phyloP scores from a whole-genome alignment of 2,113 vertebrate genomes.

The Prochilodus magdalenae region DNA sequence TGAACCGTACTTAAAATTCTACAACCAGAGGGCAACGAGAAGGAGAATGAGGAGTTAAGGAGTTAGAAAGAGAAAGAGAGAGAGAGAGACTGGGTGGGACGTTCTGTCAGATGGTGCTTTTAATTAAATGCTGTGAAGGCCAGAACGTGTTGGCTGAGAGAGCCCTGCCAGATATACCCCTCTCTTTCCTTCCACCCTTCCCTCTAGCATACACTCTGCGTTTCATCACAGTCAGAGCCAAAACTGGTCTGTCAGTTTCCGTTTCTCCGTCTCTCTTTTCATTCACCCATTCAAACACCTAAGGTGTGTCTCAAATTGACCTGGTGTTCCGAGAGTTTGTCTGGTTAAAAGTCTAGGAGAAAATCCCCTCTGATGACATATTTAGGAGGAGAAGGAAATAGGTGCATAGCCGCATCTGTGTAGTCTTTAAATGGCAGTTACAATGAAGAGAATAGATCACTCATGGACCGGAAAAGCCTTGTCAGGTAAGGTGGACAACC shows the following conservation, averaged over 20 bases:
- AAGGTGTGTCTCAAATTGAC: too few species aligned
- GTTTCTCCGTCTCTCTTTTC: background rate
- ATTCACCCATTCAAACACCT: background rate
- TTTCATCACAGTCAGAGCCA: slow-evolving; percentile 1
- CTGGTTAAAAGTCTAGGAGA: too few species aligned
- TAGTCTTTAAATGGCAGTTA: too few species aligned
- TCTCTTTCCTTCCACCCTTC: background rate
- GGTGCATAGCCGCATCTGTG: too few species aligned
- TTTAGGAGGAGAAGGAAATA: too few species aligned
- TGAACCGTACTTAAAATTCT: background rate
- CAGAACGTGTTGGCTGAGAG: background rate
- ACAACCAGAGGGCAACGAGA: background rate
- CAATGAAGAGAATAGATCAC: too few species aligned
- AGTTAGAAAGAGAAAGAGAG: background rate
- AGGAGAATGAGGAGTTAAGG: background rate
- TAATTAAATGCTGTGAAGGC: background rate
- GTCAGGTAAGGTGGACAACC: too few species aligned
- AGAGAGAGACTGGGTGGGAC: background rate
- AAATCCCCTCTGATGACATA: too few species aligned
- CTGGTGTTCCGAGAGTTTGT: too few species aligned
- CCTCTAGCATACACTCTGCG: background rate
- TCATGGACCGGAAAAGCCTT: too few species aligned
- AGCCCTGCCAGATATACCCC: background rate
- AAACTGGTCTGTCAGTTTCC: slow-evolving; percentile 18
- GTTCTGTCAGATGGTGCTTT: background rate